These are phyloP conservation scores for Alouatta palliata DNA, from an alignment of 2,113 vertebrate species.

Conservation along the genomic window DNA sequence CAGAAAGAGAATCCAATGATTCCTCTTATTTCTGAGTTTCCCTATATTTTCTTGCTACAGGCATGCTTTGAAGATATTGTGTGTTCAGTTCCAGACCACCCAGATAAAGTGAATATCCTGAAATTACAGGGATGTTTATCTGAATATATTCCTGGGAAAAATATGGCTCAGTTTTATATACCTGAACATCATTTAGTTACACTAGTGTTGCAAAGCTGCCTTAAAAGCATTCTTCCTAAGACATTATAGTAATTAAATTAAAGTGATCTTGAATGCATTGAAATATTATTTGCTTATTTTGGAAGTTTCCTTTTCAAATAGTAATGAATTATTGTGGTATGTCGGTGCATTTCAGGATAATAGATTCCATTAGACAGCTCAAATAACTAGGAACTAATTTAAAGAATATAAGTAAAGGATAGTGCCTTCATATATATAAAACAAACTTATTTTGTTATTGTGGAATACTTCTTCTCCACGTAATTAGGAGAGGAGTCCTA, in stretches of 20 bases:
- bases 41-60: neutral
- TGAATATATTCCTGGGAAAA: neutral
- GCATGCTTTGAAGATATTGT: neutral
- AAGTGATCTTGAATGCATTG: neutral
- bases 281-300: neutral
- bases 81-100: neutral
- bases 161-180: neutral
- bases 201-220: neutral
- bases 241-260: neutral
- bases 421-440: neutral
- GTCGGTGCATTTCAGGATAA: neutral
- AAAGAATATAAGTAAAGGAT: neutral
- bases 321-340: neutral
- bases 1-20: neutral
- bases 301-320: neutral
- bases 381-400: neutral
- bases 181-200: neutral
- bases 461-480: neutral
- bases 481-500: neutral
- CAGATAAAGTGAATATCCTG: neutral
- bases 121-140: neutral
- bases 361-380: neutral
- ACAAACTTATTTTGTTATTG: neutral
- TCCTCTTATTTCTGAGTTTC: neutral
- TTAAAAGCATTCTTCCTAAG: neutral